Base-by-base conservation (phyloP, 2,797 vertebrate genomes). In the Poecilia picta region DNA sequence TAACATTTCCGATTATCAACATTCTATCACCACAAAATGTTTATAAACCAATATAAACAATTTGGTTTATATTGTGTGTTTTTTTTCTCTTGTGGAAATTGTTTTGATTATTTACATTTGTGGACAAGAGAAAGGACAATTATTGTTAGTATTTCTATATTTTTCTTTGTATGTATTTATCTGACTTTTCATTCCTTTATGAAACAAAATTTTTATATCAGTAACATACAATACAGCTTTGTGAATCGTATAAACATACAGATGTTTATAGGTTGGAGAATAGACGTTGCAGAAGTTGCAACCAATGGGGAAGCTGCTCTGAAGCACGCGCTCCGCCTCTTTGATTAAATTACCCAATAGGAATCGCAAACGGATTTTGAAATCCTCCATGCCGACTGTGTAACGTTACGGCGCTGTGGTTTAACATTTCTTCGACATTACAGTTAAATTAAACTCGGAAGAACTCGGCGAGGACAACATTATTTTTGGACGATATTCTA, bases 331-430 rank as follows among this genome's bases (percentile, higher is more conserved):
- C 72, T 73, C 81, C 0, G 83, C 88, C 73, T 0, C 23, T 2
- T 4, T 16, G 3, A 70, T 0, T 2, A 43, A 83, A 41, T 2
- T 36, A 87, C 75, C 95, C 95, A 96, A 95, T 95, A 36, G 88
- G 71, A 82, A 62, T 16, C 1, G 39, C 3, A 0, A 57, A 12
- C 33, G 10, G 62, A 11, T 88, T 95, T 95, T 95, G 92, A 93
- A 95, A 93, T 85, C 84, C 75, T 59, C 76, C 87, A 78, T 11
- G 49, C 55, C 68, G 15, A 4, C 36, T 0, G 33, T 0, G 33
- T 13, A 0, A 18, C 3, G 43, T 1, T 0, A 13, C 28, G 4
- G 62, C 1, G 74, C n/a, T 28, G 23, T 6, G 6, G 6, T 13
- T 16, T 47, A 33, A 12, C 87, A 49, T 45, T 74, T 49, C 68